phyloP scores from a whole-genome alignment of 2,797 vertebrate species.

The Ataeniobius toweri region DNA sequence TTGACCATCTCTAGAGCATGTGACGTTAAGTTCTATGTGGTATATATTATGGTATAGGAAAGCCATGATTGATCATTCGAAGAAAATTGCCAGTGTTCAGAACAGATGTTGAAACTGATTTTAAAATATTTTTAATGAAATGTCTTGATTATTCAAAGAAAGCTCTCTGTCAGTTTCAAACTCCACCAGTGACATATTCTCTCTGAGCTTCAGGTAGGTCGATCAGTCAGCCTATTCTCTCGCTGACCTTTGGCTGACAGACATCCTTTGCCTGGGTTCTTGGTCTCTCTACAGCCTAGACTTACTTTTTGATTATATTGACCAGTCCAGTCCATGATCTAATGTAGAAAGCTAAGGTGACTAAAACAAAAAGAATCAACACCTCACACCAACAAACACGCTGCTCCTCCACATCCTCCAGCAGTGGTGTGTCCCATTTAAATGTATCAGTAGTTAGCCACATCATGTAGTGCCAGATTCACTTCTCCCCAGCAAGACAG shows the following conservation, averaged over 20 bases:
- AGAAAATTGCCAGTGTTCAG: neutral
- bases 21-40: neutral
- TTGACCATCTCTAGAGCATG: neutral
- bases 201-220: neutral
- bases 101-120: neutral
- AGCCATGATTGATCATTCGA: neutral
- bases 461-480: conserved; percentile 38
- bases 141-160: conserved; percentile 7
- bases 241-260: conserved; percentile 61
- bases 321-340: conserved; percentile 52
- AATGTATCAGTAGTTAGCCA: conserved; percentile 30
- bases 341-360: conserved; percentile 47
- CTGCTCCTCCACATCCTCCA: conserved; percentile 18
- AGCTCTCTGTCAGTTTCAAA: conserved; percentile 14
- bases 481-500: conserved; percentile 22
- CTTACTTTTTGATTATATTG: conserved; percentile 57
- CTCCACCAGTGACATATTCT: conserved; percentile 7
- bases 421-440: conserved; percentile 34
- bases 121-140: conserved; percentile 1
- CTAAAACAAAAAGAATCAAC: conserved; percentile 32
- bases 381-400: conserved; percentile 43
- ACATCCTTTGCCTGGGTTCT: conserved; percentile 29
- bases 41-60: neutral
- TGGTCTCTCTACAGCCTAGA: conserved; percentile 48
- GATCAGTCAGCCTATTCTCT: conserved; percentile 35